These are phyloP conservation scores for Poeciliopsis turrubarensis DNA, from an alignment of 2,113 vertebrate species.

Conservation along the genomic window DNA sequence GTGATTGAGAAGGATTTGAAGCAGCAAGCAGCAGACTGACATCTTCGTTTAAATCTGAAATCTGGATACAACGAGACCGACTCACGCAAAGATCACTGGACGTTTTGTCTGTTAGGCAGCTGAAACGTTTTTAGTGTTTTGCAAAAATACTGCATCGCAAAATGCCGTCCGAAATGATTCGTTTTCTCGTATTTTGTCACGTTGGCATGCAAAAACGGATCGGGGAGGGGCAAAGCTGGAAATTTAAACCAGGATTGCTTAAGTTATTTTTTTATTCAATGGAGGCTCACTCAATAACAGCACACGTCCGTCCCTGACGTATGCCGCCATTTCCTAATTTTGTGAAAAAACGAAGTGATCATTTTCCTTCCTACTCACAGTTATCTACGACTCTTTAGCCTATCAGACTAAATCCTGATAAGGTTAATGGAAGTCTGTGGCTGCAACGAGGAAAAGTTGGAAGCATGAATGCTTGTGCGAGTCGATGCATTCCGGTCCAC, in stretches of 20 bases:
- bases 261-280: too few species aligned
- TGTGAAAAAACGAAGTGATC: neutral
- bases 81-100: too few species aligned
- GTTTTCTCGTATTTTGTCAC: too few species aligned
- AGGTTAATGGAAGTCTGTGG: neutral
- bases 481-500: neutral
- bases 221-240: too few species aligned
- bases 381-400: too few species aligned
- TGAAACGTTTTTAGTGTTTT: too few species aligned
- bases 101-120: too few species aligned
- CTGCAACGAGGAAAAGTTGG: neutral
- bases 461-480: neutral
- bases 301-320: neutral
- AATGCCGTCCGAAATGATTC: too few species aligned
- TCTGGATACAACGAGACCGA: neutral
- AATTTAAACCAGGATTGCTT: too few species aligned
- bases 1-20: constrained; percentile 27
- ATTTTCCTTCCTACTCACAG: neutral
- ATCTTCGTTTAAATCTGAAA: neutral
- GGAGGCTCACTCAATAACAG: too few species aligned
- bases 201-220: too few species aligned
- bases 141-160: too few species aligned
- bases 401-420: neutral
- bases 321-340: neutral
- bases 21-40: neutral